Conservation (phyloP, 2,888 invertebrate genomes). For the Eumerus sabulonum region DNA sequence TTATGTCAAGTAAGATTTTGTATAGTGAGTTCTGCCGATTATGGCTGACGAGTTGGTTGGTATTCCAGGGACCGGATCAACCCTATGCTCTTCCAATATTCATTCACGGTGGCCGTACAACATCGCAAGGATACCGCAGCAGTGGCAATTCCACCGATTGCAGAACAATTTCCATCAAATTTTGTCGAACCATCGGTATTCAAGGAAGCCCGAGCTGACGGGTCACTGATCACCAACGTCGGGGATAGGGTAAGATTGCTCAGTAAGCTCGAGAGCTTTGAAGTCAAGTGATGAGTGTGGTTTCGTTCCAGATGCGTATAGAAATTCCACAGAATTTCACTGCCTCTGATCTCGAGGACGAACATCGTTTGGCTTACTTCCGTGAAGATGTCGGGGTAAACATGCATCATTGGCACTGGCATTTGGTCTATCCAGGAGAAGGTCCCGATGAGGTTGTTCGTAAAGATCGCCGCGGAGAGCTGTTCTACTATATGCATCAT, state of each 20-base stretch:
- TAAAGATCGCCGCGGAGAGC: conserved; percentile 86
- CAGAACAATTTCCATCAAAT: conserved; percentile 90
- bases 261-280: too few relatives aligned
- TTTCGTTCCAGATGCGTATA: conserved; percentile 77
- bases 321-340: conserved; percentile 87
- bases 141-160: conserved; percentile 87
- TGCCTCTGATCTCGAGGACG: conserved; percentile 86
- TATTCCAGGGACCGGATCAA: conserved; percentile 85
- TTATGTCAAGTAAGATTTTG: conserved; percentile 78
- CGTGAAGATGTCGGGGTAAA: conserved; percentile 92
- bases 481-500: conserved; percentile 88
- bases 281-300: too few relatives aligned
- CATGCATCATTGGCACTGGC: conserved; percentile 96
- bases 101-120: conserved; percentile 86
- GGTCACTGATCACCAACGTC: conserved; percentile 81
- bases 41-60: neutral
- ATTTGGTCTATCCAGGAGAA: conserved; percentile 89
- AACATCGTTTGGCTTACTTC: conserved; percentile 90
- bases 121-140: conserved; percentile 80
- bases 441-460: conserved; percentile 83
- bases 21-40: neutral
- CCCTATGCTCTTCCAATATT: conserved; percentile 89
- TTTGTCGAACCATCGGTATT: conserved; percentile 88
- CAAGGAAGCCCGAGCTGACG: conserved; percentile 84
- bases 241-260: conserved; percentile 78